phyloP scores from a whole-genome alignment of 2,113 vertebrate species.

The Chloropsis hardwickii region DNA sequence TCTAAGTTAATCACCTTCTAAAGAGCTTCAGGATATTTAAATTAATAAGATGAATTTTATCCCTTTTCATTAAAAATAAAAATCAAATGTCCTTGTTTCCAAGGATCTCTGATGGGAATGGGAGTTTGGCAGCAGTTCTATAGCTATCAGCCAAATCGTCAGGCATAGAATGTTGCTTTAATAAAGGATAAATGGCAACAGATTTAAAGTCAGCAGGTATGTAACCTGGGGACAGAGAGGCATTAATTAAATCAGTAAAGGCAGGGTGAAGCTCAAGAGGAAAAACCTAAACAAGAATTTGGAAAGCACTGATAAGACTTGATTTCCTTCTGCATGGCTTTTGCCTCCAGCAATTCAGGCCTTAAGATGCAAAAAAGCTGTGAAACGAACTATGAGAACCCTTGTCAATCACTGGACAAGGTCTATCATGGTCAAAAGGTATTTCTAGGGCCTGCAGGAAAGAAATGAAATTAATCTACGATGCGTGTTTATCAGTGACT shows the following conservation, averaged over 20 bases:
- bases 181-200: slow-evolving; percentile 54
- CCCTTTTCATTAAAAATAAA: not conserved
- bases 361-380: slow-evolving; percentile 2
- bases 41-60: not conserved
- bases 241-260: slow-evolving; percentile 66
- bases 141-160: slow-evolving; percentile 6
- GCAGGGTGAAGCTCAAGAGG: slow-evolving; percentile 21
- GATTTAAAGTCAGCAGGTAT: slow-evolving; percentile 59
- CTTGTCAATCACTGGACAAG: slow-evolving; percentile 52
- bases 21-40: not conserved
- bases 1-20: not conserved
- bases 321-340: slow-evolving; percentile 19
- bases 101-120: not conserved
- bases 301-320: slow-evolving; percentile 44
- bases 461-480: slow-evolving; percentile 5
- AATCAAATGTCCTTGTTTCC: not conserved
- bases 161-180: slow-evolving; percentile 5
- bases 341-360: slow-evolving; percentile 17
- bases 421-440: slow-evolving; percentile 11
- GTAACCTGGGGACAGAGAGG: slow-evolving; percentile 53
- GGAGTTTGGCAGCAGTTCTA: not conserved
- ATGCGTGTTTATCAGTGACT: not conserved
- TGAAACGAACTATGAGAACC: slow-evolving; percentile 11
- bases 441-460: slow-evolving; percentile 9
- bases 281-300: slow-evolving; percentile 48